Conservation (phyloP, 2,888 invertebrate genomes). For the Spatulosminthurus flaviceps region DNA sequence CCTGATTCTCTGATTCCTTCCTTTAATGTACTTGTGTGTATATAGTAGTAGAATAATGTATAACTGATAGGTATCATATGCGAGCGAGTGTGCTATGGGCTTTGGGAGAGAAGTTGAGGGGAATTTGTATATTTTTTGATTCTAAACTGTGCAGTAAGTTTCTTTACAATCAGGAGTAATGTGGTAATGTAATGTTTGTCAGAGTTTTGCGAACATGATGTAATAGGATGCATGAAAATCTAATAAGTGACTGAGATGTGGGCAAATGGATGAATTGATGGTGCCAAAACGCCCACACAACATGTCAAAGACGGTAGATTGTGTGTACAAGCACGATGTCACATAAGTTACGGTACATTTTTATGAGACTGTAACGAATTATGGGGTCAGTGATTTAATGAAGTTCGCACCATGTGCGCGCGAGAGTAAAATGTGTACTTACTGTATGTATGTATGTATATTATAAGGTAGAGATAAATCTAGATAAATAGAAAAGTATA, state of each 20-base stretch:
- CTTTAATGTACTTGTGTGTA: neutral
- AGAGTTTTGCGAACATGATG: constrained; percentile 26
- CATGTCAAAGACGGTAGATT: constrained; percentile 28
- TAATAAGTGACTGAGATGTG: constrained; percentile 37
- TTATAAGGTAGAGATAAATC: too few relatives aligned
- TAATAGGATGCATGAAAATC: constrained; percentile 29
- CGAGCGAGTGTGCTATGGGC: neutral
- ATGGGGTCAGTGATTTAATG: constrained; percentile 46
- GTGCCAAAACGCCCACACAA: constrained; percentile 40
- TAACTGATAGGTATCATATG: too few relatives aligned
- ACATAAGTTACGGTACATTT: constrained; percentile 41
- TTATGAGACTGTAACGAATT: constrained; percentile 43
- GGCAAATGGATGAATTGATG: constrained; percentile 35
- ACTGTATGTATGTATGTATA: neutral
- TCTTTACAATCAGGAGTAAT: neutral
- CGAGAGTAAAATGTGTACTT: constrained; percentile 15
- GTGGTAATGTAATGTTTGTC: constrained; percentile 21
- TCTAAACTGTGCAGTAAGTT: constrained; percentile 1
- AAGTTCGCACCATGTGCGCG: constrained; percentile 33
- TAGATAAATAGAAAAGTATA: neutral
- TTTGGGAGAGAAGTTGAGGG: too few relatives aligned
- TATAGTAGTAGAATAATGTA: neutral
- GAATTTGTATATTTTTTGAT: constrained; percentile 7
- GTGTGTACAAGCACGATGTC: constrained; percentile 30
- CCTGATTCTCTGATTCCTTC: neutral